phyloP scores from a whole-genome alignment of 2,888 invertebrate species.

The Campoletis raptor region DNA sequence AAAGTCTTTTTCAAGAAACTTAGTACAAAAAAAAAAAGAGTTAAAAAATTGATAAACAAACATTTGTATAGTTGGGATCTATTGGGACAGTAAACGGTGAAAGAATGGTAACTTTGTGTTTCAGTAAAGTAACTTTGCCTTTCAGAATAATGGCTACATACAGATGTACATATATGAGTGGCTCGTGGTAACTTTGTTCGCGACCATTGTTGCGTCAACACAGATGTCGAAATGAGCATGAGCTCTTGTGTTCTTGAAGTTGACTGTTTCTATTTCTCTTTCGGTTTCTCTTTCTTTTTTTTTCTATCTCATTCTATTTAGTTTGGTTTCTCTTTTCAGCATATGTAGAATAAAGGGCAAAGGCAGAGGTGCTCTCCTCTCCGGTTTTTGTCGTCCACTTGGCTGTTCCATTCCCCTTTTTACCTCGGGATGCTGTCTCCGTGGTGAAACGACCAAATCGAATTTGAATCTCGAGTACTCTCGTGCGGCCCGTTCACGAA shows the following conservation, averaged over 20 bases:
- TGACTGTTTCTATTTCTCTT: conserved; percentile 33
- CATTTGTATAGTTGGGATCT: not conserved
- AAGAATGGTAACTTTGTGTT: not conserved
- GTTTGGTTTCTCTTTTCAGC: conserved; percentile 24
- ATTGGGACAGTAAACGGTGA: not conserved
- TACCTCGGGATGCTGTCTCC: conserved; percentile 45
- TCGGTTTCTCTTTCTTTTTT: not conserved
- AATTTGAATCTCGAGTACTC: conserved; percentile 69
- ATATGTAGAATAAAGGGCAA: conserved; percentile 8
- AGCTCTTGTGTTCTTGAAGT: conserved; percentile 11
- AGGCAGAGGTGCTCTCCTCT: not conserved
- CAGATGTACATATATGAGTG: not conserved
- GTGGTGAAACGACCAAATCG: conserved; percentile 67
- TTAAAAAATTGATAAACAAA: not conserved
- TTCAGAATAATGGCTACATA: not conserved
- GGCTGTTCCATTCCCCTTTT: conserved; percentile 53
- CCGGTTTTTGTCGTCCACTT: conserved; percentile 41
- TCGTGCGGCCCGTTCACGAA: conserved; percentile 69
- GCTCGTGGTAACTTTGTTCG: conserved; percentile 61
- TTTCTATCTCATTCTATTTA: conserved; percentile 38
- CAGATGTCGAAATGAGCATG: conserved; percentile 81
- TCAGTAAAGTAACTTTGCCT: not conserved
- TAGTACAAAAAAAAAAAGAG: not conserved
- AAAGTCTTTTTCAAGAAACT: not conserved
- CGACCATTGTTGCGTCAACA: conserved; percentile 84